Percentiles rank a stretch among this genome's conserved stretches.
These are phyloP conservation scores for Melipona bicolor DNA, from an alignment of 2,888 invertebrate genomes.

Conservation along the genomic window DNA sequence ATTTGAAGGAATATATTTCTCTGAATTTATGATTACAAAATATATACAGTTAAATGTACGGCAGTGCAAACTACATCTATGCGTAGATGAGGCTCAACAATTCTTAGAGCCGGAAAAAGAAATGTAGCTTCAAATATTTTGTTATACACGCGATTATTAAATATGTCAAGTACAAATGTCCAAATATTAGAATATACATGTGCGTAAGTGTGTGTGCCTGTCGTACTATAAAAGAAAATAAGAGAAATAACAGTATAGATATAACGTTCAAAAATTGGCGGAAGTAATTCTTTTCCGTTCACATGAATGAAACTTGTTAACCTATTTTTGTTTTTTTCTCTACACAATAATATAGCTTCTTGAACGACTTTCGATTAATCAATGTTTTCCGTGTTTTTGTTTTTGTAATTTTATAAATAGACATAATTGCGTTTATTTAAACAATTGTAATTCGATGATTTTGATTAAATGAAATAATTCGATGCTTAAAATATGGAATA, in stretches of 20 bases:
- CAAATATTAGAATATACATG: constrained; percentile 68
- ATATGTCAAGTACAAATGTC: constrained; percentile 79
- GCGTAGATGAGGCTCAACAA: constrained; percentile 46
- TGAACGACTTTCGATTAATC: not conserved
- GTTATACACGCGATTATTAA: constrained; percentile 74
- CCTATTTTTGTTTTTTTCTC: constrained; percentile 17
- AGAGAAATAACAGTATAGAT: constrained; percentile 24
- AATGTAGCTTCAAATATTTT: constrained; percentile 76
- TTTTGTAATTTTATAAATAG: constrained; percentile 35
- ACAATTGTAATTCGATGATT: not conserved
- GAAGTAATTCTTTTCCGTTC: constrained; percentile 1
- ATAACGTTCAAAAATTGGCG: constrained; percentile 20
- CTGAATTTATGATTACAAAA: constrained; percentile 1
- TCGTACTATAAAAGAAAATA: constrained; percentile 34
- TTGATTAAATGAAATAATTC: constrained; percentile 4
- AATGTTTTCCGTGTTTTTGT: constrained; percentile 26
- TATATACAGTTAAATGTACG: constrained; percentile 20
- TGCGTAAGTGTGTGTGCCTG: constrained; percentile 62
- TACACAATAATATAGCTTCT: not conserved
- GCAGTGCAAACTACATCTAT: constrained; percentile 63
- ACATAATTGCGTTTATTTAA: constrained; percentile 3
- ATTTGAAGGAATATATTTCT: constrained; percentile 1
- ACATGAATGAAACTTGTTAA: constrained; percentile 30
- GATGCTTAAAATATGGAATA: constrained; percentile 19
- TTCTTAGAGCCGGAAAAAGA: constrained; percentile 38